Percentiles rank a stretch among this genome's conserved stretches.
Conservation (phyloP, 1,140 invertebrate species). For the Dreissena polymorpha region DNA sequence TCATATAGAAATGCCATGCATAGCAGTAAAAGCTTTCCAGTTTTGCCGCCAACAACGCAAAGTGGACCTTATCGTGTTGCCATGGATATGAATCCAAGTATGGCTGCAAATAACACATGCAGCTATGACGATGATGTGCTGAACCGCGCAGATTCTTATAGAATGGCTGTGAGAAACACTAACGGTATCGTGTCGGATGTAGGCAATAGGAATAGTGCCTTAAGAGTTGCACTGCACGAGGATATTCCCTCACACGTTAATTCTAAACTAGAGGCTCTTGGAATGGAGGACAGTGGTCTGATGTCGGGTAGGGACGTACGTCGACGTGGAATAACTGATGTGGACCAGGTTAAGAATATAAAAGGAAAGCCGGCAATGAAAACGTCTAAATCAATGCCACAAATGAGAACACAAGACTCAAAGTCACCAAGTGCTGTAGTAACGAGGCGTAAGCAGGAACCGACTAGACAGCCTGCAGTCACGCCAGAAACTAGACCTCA, state of each 20-base stretch:
- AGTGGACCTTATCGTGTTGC: slow-evolving; percentile 53
- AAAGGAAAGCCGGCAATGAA: slow-evolving; percentile 16
- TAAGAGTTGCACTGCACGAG: slow-evolving; percentile 66
- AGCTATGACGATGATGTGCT: slow-evolving; percentile 41
- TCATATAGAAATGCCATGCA: slow-evolving; percentile 63
- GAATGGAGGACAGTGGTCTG: slow-evolving; percentile 51
- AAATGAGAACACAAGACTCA: slow-evolving; percentile 20
- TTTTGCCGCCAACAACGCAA: slow-evolving; percentile 52
- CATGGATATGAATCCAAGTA: slow-evolving; percentile 53
- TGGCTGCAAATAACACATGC: slow-evolving; percentile 17
- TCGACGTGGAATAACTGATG: slow-evolving; percentile 74
- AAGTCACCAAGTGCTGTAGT: slow-evolving; percentile 2
- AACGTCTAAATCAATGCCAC: slow-evolving; percentile 29
- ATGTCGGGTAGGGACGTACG: slow-evolving; percentile 61
- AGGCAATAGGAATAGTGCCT: slow-evolving; percentile 66
- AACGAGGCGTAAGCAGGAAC: slow-evolving; percentile 8
- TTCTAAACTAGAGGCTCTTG: slow-evolving; percentile 65
- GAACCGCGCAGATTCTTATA: slow-evolving; percentile 71
- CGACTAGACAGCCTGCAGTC: slow-evolving; percentile 12
- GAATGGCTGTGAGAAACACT: slow-evolving; percentile 70
- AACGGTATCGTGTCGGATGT: slow-evolving; percentile 61
- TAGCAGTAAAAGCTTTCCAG: slow-evolving; percentile 59
- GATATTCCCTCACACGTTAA: slow-evolving; percentile 56
- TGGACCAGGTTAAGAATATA: slow-evolving; percentile 68
- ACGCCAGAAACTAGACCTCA: background rate